A percentile compares a stretch with the other conserved stretches of the same genome.
phyloP scores from a whole-genome alignment of 1,140 invertebrate species.

The Ptiloglossa arizonensis region DNA sequence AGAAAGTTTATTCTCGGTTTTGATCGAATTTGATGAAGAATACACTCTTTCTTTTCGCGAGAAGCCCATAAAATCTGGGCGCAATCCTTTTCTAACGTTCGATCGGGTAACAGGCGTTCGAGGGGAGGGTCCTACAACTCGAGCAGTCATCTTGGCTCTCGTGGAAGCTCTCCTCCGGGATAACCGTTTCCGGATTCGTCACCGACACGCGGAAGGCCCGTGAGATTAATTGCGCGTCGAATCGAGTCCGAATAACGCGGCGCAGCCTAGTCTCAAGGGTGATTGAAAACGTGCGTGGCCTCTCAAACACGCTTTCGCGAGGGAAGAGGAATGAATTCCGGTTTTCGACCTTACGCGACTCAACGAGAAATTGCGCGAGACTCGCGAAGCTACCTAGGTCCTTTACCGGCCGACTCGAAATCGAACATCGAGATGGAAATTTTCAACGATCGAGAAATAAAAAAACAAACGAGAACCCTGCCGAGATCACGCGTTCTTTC shows the following conservation, averaged over 20 bases:
- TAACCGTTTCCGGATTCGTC: constrained; percentile 13
- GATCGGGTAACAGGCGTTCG: too few relatives aligned
- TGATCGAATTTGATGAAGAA: too few relatives aligned
- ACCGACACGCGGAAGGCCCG: neutral
- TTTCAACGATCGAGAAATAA: neutral
- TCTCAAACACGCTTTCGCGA: neutral
- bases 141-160: neutral
- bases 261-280: neutral
- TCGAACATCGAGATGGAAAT: neutral
- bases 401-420: neutral
- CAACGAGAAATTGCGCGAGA: neutral
- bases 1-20: too few relatives aligned
- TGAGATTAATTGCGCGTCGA: constrained; percentile 11
- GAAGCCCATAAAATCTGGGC: too few relatives aligned
- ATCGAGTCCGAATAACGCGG: constrained; percentile 5
- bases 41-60: too few relatives aligned
- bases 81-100: too few relatives aligned
- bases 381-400: neutral
- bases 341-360: neutral
- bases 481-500: too few relatives aligned
- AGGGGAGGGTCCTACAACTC: too few relatives aligned
- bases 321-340: neutral
- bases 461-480: too few relatives aligned
- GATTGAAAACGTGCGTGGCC: constrained; percentile 7
- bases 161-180: neutral